These are phyloP conservation scores for Lymantria dispar DNA, from an alignment of 2,888 invertebrate genomes.

Conservation along the genomic window DNA sequence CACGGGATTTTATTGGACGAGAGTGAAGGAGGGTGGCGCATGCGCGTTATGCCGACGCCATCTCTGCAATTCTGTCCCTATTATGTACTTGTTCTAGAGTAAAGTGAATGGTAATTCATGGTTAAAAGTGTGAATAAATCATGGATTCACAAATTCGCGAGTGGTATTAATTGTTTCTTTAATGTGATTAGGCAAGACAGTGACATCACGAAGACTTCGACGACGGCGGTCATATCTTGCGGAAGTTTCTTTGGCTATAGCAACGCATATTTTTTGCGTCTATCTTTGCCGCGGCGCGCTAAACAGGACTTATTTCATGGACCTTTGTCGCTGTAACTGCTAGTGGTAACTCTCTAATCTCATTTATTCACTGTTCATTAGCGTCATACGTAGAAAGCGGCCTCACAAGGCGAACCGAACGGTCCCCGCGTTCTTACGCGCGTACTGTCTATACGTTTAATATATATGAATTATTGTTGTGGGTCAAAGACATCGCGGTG, in stretches of 20 bases:
- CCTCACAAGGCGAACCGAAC: constrained; percentile 45
- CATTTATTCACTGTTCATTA: constrained; percentile 42
- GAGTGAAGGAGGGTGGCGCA: constrained; percentile 76
- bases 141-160: constrained; percentile 60
- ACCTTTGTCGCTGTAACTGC: constrained; percentile 52
- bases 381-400: constrained; percentile 48
- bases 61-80: constrained; percentile 76
- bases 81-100: constrained; percentile 63
- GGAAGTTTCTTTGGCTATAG: constrained; percentile 76
- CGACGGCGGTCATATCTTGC: constrained; percentile 64
- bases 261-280: constrained; percentile 80
- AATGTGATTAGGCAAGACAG: constrained; percentile 45
- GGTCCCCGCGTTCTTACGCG: constrained; percentile 67
- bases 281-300: constrained; percentile 56
- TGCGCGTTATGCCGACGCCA: constrained; percentile 83
- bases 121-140: constrained; percentile 58
- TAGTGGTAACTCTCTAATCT: constrained; percentile 63
- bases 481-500: constrained; percentile 74
- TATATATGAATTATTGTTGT: constrained; percentile 76
- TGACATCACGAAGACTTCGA: constrained; percentile 47
- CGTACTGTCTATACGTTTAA: constrained; percentile 60
- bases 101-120: constrained; percentile 61
- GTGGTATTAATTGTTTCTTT: constrained; percentile 55
- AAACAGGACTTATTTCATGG: constrained; percentile 60
- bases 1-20: constrained; percentile 66